Evolutionary conservation across 1,140 invertebrate genomes (phyloP).

Genomic region (Elysia chlorotica): DNA sequence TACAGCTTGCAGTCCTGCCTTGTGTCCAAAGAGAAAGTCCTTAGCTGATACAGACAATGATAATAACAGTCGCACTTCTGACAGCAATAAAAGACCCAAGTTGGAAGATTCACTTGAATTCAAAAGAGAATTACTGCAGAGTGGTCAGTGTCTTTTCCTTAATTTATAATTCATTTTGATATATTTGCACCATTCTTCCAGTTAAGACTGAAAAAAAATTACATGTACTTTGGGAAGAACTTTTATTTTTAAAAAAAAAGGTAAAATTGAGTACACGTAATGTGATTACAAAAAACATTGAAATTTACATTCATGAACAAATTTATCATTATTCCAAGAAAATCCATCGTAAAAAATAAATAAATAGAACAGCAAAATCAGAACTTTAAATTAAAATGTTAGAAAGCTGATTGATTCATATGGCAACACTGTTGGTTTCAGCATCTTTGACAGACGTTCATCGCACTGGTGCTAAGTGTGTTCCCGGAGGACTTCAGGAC

Average conservation of each 20-base stretch:
- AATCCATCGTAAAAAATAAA: background rate
- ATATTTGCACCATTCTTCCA: background rate
- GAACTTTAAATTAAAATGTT: background rate
- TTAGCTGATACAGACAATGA: no score
- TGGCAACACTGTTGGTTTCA: no score
- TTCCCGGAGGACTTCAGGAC: slow-evolving; percentile 63
- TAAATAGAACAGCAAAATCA: background rate
- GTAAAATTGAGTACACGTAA: background rate
- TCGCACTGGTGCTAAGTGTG: slow-evolving; percentile 88
- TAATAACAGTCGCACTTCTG: no score
- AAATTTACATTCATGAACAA: background rate
- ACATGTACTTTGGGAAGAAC: background rate
- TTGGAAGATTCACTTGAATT: no score
- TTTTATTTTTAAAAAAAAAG: no score
- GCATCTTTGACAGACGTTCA: no score
- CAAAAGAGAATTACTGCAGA: no score
- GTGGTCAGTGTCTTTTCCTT: no score
- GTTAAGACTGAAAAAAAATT: background rate
- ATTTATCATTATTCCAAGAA: background rate
- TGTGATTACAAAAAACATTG: background rate
- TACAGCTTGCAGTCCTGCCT: no score
- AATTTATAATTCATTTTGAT: no score
- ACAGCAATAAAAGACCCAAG: no score
- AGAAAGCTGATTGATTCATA: background rate
- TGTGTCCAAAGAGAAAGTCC: no score